phyloP scores from a whole-genome alignment of 2,113 vertebrate species.

The Acinonyx jubatus region DNA sequence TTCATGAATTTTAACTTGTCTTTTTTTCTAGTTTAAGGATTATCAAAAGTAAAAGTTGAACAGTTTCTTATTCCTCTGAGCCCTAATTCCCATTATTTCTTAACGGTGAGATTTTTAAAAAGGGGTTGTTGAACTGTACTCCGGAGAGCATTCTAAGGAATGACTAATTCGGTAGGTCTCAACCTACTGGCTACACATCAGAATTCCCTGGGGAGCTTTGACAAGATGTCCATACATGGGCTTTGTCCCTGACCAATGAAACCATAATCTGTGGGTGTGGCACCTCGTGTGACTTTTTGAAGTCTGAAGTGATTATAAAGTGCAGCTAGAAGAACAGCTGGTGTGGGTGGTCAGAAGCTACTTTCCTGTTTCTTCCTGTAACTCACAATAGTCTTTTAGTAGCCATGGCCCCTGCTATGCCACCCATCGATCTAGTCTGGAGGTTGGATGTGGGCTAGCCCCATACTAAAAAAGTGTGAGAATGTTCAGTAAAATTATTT shows the following conservation, averaged over 20 bases:
- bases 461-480: neutral
- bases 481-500: neutral
- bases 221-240: neutral
- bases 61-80: neutral
- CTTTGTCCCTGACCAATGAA: neutral
- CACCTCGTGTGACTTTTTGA: neutral
- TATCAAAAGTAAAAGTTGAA: neutral
- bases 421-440: neutral
- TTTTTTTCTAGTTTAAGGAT: neutral
- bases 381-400: accelerated
- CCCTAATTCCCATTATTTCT: neutral
- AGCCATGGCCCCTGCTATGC: neutral
- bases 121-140: neutral
- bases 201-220: neutral
- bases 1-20: neutral
- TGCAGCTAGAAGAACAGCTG: neutral
- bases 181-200: neutral
- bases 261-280: neutral
- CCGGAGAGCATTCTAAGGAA: neutral
- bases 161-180: neutral
- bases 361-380: neutral
- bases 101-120: neutral
- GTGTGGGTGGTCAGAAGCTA: neutral
- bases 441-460: neutral
- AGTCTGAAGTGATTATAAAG: neutral